Percentiles rank a stretch among this genome's conserved stretches.
Conservation (phyloP, 2,113 vertebrate genomes). For the Poeciliopsis occidentalis region DNA sequence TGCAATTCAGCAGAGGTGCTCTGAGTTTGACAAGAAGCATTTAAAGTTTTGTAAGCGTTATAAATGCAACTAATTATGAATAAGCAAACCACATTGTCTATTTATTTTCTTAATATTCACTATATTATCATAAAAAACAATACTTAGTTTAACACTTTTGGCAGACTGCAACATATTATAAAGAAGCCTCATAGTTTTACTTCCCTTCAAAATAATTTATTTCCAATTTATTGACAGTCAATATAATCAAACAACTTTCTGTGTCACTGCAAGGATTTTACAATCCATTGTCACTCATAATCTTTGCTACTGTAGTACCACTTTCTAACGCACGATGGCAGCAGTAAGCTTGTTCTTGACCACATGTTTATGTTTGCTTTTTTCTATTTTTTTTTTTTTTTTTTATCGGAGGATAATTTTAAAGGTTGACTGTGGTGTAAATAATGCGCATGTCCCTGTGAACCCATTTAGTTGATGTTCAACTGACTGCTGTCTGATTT, state of each 20-base stretch:
- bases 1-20: background rate
- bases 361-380: background rate
- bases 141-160: too few species aligned
- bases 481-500: too few species aligned
- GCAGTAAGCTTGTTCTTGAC: background rate
- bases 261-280: too few species aligned
- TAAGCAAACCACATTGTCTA: background rate
- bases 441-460: background rate
- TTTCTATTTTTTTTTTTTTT: background rate
- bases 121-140: background rate
- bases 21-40: background rate
- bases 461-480: background rate
- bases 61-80: background rate
- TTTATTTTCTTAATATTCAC: background rate
- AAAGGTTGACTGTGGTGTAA: background rate
- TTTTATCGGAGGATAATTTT: background rate
- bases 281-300: background rate
- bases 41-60: background rate
- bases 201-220: too few species aligned
- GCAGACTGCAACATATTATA: too few species aligned
- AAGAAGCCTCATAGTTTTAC: too few species aligned
- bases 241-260: too few species aligned
- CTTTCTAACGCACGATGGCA: background rate
- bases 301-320: background rate
- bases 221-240: too few species aligned